phyloP scores from a whole-genome alignment of 1,140 invertebrate species.

The Euwallacea similis region DNA sequence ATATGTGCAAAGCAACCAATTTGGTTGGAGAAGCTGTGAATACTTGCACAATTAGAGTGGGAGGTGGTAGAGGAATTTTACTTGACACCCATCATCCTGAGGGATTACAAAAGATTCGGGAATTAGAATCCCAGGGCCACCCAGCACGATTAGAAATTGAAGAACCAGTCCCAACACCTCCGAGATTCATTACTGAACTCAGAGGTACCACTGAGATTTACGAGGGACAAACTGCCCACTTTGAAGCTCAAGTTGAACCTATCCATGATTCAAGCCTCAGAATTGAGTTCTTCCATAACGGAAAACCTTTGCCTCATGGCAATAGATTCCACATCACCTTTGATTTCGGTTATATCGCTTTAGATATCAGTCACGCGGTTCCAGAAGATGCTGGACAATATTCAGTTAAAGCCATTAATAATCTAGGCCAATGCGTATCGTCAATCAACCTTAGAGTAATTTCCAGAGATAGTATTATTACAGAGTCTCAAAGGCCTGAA shows the following conservation, averaged over 20 bases:
- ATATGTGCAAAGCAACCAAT: slow-evolving; percentile 93
- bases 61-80: slow-evolving; percentile 79
- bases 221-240: slow-evolving; percentile 86
- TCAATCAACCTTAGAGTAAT: slow-evolving; percentile 79
- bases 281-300: slow-evolving; percentile 91
- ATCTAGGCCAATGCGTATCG: slow-evolving; percentile 82
- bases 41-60: slow-evolving; percentile 82
- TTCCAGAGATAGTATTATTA: slow-evolving; percentile 85
- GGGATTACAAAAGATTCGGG: slow-evolving; percentile 87
- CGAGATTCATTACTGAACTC: slow-evolving; percentile 80
- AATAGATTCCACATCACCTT: slow-evolving; percentile 90
- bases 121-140: slow-evolving; percentile 81
- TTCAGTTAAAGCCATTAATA: slow-evolving; percentile 85
- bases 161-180: slow-evolving; percentile 74
- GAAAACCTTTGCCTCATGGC: slow-evolving; percentile 82
- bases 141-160: slow-evolving; percentile 77
- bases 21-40: slow-evolving; percentile 89
- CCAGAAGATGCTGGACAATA: slow-evolving; percentile 95
- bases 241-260: slow-evolving; percentile 90
- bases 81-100: slow-evolving; percentile 91
- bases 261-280: slow-evolving; percentile 87
- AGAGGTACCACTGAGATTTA: slow-evolving; percentile 80
- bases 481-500: slow-evolving; percentile 93
- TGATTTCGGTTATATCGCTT: slow-evolving; percentile 92
- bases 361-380: slow-evolving; percentile 87